phyloP scores from a whole-genome alignment of 2,888 invertebrate genomes.

The Coecobrya sp. region DNA sequence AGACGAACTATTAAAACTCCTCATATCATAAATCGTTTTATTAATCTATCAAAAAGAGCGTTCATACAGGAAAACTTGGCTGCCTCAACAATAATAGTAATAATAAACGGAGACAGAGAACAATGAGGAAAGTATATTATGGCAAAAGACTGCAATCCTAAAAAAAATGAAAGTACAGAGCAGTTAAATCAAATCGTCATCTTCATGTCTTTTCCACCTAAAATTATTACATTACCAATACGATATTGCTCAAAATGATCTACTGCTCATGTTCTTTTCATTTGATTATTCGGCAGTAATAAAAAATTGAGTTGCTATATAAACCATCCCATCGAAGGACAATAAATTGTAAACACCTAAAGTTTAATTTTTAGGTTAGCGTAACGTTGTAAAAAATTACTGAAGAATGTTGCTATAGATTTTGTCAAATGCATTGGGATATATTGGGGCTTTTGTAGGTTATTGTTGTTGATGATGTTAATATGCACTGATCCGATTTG shows the following conservation, averaged over 20 bases:
- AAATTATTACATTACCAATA: neutral
- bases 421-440: no score
- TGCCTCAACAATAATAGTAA: neutral
- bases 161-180: neutral
- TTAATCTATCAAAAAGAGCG: slow-evolving; percentile 65
- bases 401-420: no score
- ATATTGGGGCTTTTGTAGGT: no score
- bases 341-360: no score
- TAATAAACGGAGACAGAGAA: neutral
- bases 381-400: no score
- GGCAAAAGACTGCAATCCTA: neutral
- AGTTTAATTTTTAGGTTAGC: no score
- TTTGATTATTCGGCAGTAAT: neutral
- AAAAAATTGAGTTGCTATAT: no score
- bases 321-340: no score
- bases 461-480: neutral
- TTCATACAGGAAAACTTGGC: neutral
- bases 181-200: neutral
- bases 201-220: neutral
- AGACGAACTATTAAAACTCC: slow-evolving; percentile 60
- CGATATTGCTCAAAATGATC: neutral
- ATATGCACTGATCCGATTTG: neutral
- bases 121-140: neutral
- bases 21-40: slow-evolving; percentile 71
- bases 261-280: neutral